Conservation (phyloP, 2,888 invertebrate genomes). For the Mimas tiliae region DNA sequence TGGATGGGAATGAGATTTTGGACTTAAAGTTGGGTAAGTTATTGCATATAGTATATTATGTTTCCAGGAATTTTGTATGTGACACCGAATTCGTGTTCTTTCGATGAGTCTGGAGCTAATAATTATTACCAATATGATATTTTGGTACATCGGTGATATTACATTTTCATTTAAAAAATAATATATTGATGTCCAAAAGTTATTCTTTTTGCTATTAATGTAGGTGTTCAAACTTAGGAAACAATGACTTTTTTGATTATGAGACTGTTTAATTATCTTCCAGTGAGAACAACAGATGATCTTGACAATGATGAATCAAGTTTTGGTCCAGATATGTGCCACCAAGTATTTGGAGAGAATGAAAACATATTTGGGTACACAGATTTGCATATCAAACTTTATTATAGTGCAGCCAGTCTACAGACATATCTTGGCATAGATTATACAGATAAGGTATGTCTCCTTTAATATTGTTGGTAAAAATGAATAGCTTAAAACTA, state of each 20-base stretch:
- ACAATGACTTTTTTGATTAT: no score
- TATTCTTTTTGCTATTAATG: no score
- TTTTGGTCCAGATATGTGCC: constrained; percentile 94
- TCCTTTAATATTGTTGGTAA: neutral
- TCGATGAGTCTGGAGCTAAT: no score
- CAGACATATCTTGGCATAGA: constrained; percentile 91
- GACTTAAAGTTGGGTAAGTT: constrained; percentile 82
- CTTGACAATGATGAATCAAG: constrained; percentile 86
- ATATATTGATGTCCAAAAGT: no score
- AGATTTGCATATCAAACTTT: constrained; percentile 90
- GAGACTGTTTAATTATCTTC: constrained; percentile 34
- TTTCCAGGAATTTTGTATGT: neutral
- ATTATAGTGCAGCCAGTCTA: constrained; percentile 92
- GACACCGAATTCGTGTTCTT: no score
- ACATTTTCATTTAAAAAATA: no score
- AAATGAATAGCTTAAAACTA: no score
- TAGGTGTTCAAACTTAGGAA: no score
- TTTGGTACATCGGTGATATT: no score
- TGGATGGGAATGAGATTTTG: constrained; percentile 84
- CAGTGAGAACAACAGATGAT: constrained; percentile 87
- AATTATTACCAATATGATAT: no score
- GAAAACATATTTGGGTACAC: constrained; percentile 98
- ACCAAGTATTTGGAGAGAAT: constrained; percentile 96
- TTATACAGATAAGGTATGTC: constrained; percentile 87
- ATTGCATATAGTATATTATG: neutral